Conservation (phyloP, 2,113 vertebrate genomes). For the Ibidorhyncha struthersii region DNA sequence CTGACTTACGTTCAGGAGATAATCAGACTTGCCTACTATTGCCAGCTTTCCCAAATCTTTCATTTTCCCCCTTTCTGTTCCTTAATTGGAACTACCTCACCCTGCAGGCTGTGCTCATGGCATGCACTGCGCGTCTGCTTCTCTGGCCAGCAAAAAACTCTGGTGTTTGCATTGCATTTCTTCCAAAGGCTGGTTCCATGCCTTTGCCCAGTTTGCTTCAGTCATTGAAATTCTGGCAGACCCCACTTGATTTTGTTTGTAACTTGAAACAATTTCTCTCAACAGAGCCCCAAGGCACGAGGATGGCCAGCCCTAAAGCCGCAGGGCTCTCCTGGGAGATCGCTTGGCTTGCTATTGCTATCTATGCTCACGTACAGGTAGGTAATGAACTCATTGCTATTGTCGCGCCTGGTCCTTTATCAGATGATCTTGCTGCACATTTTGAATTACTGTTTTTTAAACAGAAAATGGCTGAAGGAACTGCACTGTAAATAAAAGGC, state of each 20-base stretch:
- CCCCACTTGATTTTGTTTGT: slow-evolving; percentile 31
- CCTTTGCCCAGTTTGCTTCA: slow-evolving; percentile 52
- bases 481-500: neutral
- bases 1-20: neutral
- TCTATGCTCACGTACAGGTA: slow-evolving; percentile 74
- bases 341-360: slow-evolving; percentile 56
- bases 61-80: neutral
- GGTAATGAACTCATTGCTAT: neutral
- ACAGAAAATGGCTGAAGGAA: neutral
- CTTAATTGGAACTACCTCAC: slow-evolving; percentile 7
- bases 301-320: slow-evolving; percentile 49
- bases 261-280: slow-evolving; percentile 51
- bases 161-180: slow-evolving; percentile 35
- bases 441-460: neutral
- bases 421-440: neutral
- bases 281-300: slow-evolving; percentile 1
- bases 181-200: slow-evolving; percentile 43
- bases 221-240: slow-evolving; percentile 36
- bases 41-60: neutral
- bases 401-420: neutral
- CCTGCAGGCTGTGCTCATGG: slow-evolving; percentile 58
- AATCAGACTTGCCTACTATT: neutral
- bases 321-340: slow-evolving; percentile 57
- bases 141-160: slow-evolving; percentile 36
- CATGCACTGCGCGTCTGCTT: neutral